Conservation (phyloP, 1,140 invertebrate species). For the Drosophila lacteicornis region DNA sequence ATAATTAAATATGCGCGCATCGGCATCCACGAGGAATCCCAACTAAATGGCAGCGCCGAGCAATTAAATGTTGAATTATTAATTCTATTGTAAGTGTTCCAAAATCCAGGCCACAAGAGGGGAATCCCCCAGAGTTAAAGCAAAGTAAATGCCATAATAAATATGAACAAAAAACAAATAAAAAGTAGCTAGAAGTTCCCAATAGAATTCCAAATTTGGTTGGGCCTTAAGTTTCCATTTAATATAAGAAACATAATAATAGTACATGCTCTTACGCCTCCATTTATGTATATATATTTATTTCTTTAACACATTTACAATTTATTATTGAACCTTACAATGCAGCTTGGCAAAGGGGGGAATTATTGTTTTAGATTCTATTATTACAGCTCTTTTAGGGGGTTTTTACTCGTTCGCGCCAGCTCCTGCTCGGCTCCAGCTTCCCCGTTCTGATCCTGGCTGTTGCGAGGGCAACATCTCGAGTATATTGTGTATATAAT, state of each 20-base stretch:
- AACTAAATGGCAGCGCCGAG: constrained; percentile 21
- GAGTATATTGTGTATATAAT: constrained; percentile 51
- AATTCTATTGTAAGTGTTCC: constrained; percentile 1
- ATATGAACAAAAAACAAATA: background rate
- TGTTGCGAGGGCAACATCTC: constrained; percentile 40
- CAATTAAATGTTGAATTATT: constrained; percentile 35
- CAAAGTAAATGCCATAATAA: background rate
- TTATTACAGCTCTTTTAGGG: constrained; percentile 73
- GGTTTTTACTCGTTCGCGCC: constrained; percentile 26
- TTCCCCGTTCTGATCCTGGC: constrained; percentile 7
- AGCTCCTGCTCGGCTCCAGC: constrained; percentile 6
- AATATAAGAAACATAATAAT: constrained; percentile 5
- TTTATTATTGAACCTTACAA: constrained; percentile 61
- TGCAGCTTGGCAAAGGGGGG: constrained; percentile 67
- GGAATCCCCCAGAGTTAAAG: background rate
- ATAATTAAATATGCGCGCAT: constrained; percentile 57
- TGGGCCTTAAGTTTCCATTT: constrained; percentile 23
- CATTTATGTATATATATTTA: constrained; percentile 47
- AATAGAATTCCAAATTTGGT: background rate
- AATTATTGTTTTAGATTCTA: constrained; percentile 80
- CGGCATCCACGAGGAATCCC: constrained; percentile 21
- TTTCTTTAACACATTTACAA: constrained; percentile 55
- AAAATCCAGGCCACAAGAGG: background rate
- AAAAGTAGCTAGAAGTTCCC: too few relatives aligned
- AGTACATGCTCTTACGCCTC: constrained; percentile 20